These are phyloP conservation scores for Microchrysa polita DNA, from an alignment of 2,888 invertebrate genomes.

Conservation along the genomic window DNA sequence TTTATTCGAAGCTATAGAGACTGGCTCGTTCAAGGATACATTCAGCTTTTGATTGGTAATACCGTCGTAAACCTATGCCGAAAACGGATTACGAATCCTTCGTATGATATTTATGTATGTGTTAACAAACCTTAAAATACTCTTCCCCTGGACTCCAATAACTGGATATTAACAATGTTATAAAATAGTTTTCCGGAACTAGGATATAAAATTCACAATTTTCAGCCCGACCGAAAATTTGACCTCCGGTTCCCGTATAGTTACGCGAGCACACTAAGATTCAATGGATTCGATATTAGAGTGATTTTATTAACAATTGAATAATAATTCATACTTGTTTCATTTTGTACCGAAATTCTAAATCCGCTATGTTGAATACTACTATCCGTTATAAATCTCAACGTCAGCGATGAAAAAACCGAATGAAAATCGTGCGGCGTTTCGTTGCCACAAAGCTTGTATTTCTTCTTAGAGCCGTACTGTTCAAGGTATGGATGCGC, in stretches of 20 bases:
- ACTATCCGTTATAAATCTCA: slow-evolving; percentile 62
- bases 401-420: slow-evolving; percentile 58
- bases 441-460: slow-evolving; percentile 62
- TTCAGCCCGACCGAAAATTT: slow-evolving; percentile 65
- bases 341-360: slow-evolving; percentile 68
- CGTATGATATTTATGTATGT: neutral
- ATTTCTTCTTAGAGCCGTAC: neutral
- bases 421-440: slow-evolving; percentile 64
- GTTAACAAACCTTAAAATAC: slow-evolving; percentile 53
- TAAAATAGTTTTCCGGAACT: slow-evolving; percentile 72
- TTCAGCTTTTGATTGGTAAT: slow-evolving; percentile 59
- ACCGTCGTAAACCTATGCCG: slow-evolving; percentile 66
- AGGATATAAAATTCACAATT: slow-evolving; percentile 74
- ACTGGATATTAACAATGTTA: slow-evolving; percentile 73
- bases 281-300: too few species aligned
- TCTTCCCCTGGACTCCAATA: slow-evolving; percentile 60
- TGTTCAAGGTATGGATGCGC: slow-evolving; percentile 51
- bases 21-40: slow-evolving; percentile 67
- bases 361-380: slow-evolving; percentile 69
- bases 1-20: slow-evolving; percentile 75
- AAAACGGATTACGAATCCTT: too few species aligned
- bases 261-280: slow-evolving; percentile 68
- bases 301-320: too few species aligned
- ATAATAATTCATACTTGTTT: too few species aligned
- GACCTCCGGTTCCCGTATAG: slow-evolving; percentile 73